Evolutionary conservation across 2,113 vertebrate genomes (phyloP), one percentile per base, ranked within the genome.

Genomic region (Morone saxatilis): DNA sequence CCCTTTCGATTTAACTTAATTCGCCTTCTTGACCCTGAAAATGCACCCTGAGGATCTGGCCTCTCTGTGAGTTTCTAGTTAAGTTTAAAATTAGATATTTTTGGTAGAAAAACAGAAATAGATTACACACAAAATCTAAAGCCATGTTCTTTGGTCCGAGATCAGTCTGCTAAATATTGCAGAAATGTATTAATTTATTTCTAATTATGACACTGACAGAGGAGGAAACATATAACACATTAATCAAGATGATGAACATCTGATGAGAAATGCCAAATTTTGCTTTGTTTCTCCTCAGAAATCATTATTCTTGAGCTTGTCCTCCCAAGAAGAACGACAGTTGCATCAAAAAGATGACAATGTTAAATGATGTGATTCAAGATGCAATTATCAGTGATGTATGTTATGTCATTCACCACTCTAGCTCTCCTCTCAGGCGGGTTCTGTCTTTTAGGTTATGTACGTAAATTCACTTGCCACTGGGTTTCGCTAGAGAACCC

Each of bases 11-110:
- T 70, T 69, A 41, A 50, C 67, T 83, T 74, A 17, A 75, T 77
- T 81, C 11, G 20, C 7, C 48, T 43, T 80, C 14, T 36, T 69
- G 75, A 82, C 70, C 86, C 74, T 59, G 16, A 71, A 72, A 62
- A 41, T 8, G 38, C 19, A 41, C 76, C 45, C 53, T 0, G 20
- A 71, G 63, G 78, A 62, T 57, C n/a, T 25, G 19, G 31, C 50
- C 54, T 69, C 20, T 40, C 53, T 1, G 16, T 54, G 13, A 74
- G 61, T 56, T n/a, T 45, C 47, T 11, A 20, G 61, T 56, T 9
- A 50, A 38, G 16, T 22, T 54, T 54, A 19, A 41, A 72, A 56
- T 4, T 0, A 71, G 5, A 40, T 40, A 19, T 48, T 43, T 40
- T 31, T 10, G 20, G 56, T 41, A 47, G 40, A 77, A 71, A 73